Conservation (phyloP, 2,113 vertebrate species). For the Terrapene triunguis region DNA sequence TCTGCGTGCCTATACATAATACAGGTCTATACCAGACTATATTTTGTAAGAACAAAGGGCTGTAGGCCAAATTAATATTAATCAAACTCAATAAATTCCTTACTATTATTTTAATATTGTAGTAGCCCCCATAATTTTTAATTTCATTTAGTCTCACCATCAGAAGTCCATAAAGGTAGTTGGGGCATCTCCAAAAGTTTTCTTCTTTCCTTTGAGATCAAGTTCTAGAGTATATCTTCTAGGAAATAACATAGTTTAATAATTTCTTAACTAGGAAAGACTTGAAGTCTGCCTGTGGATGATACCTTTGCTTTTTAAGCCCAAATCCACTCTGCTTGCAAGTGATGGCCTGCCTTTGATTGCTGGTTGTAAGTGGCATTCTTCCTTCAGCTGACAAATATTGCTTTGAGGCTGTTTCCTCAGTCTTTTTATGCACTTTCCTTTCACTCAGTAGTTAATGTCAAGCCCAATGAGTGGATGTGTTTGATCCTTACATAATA, state of each 20-base stretch:
- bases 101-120: not conserved
- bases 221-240: not conserved
- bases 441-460: constrained; percentile 11
- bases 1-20: not conserved
- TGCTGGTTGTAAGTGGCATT: not conserved
- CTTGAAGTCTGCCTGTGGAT: not conserved
- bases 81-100: not conserved
- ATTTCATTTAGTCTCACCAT: not conserved
- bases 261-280: not conserved
- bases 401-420: not conserved
- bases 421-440: not conserved
- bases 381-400: not conserved
- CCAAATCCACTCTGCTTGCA: not conserved
- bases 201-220: not conserved
- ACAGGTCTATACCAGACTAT: not conserved
- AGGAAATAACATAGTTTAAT: not conserved
- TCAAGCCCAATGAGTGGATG: not conserved
- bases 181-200: not conserved
- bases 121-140: not conserved
- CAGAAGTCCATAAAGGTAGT: not conserved
- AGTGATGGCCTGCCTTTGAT: not conserved
- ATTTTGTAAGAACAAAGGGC: not conserved
- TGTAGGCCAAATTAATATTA: not conserved
- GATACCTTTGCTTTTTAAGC: not conserved
- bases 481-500: constrained; percentile 1